phyloP scores from a whole-genome alignment of 1,140 invertebrate species.

The Hypsibius dujardini region DNA sequence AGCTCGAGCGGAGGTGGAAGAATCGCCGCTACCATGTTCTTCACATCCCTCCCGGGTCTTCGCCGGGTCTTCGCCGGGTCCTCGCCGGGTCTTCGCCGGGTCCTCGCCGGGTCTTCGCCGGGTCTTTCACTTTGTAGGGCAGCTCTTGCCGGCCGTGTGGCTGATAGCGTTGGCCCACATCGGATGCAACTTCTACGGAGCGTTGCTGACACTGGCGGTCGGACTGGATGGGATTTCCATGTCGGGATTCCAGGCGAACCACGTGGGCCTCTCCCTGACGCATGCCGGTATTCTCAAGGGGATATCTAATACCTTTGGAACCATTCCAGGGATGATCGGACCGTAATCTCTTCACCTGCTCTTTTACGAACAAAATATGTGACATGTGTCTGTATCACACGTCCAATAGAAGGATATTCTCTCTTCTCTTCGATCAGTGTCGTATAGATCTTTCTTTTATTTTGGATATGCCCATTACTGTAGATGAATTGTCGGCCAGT shows the following conservation, averaged over 20 bases:
- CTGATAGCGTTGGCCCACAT: conserved; percentile 52
- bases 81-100: not conserved
- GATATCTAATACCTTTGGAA: too few species aligned
- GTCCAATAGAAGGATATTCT: too few species aligned
- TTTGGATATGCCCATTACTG: too few species aligned
- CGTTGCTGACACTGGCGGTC: conserved; percentile 44
- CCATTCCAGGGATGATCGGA: too few species aligned
- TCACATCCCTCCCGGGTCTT: not conserved
- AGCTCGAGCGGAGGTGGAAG: too few species aligned
- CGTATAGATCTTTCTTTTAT: too few species aligned
- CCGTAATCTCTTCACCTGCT: too few species aligned
- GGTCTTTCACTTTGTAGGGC: conserved; percentile 24
- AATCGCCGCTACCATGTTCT: too few species aligned
- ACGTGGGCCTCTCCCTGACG: not conserved
- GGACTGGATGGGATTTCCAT: not conserved
- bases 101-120: conserved; percentile 23
- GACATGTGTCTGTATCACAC: too few species aligned
- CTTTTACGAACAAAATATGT: too few species aligned
- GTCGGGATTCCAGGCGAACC: not conserved
- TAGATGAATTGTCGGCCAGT: too few species aligned
- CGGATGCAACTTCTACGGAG: conserved; percentile 46
- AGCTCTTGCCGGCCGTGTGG: conserved; percentile 38
- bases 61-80: not conserved
- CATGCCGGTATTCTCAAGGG: not conserved
- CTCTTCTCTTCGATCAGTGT: too few species aligned